A percentile compares a stretch with the other conserved stretches of the same genome.
Evolutionary conservation across 1,140 invertebrate species (phyloP).

Genomic region (Lysiphlebus fabarum): DNA sequence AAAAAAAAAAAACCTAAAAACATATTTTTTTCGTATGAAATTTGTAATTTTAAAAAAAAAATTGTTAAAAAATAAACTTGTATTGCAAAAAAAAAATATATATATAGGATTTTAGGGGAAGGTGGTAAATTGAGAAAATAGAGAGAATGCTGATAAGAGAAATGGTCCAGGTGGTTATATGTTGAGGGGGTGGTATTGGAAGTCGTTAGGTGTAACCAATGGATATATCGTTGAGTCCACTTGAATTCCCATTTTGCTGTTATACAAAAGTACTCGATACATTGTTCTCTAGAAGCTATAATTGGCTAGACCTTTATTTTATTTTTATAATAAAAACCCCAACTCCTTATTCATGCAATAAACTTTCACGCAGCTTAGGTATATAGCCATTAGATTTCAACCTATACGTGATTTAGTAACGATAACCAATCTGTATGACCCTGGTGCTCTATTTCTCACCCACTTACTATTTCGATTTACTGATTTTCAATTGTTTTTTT

Average conservation of each 20-base stretch:
- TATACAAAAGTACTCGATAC: constrained; percentile 36
- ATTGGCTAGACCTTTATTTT: constrained; percentile 31
- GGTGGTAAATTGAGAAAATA: background rate
- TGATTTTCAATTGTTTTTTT: constrained; percentile 16
- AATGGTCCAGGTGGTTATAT: constrained; percentile 10
- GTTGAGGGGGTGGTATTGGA: background rate
- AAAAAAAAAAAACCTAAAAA: too few species aligned
- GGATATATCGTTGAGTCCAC: constrained; percentile 16
- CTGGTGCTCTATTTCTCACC: constrained; percentile 38
- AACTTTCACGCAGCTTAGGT: constrained; percentile 40
- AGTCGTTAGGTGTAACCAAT: constrained; percentile 1
- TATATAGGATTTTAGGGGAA: too few species aligned
- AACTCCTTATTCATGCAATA: constrained; percentile 28
- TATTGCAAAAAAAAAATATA: background rate
- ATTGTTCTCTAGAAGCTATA: constrained; percentile 37
- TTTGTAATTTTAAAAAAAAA: too few species aligned
- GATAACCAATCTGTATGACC: constrained; percentile 34
- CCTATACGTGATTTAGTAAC: constrained; percentile 39
- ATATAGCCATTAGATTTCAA: constrained; percentile 30
- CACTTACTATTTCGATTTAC: constrained; percentile 41
- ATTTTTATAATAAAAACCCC: too few species aligned
- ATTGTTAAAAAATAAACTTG: too few species aligned
- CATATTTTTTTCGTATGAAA: too few species aligned
- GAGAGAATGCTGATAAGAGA: constrained; percentile 21
- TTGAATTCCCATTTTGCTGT: constrained; percentile 18